A percentile compares a stretch with the other conserved stretches of the same genome.
phyloP scores from a whole-genome alignment of 2,888 invertebrate genomes.

The Eurytoma californica region DNA sequence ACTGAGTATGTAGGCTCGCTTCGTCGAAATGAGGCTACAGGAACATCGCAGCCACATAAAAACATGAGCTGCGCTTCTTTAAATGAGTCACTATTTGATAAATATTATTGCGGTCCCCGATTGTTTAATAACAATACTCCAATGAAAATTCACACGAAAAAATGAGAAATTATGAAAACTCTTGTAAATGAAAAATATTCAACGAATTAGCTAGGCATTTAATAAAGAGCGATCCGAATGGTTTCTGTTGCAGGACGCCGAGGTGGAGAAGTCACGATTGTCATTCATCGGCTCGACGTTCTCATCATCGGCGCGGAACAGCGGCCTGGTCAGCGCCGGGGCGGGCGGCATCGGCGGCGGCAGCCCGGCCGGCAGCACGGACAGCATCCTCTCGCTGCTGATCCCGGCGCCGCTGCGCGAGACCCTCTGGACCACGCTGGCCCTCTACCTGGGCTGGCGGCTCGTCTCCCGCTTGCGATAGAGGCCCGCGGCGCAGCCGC shows the following conservation, averaged over 20 bases:
- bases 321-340: slow-evolving; percentile 31
- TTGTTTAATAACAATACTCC: not conserved
- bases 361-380: slow-evolving; percentile 67
- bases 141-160: not conserved
- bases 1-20: not conserved
- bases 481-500: slow-evolving; percentile 55
- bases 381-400: slow-evolving; percentile 69
- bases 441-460: slow-evolving; percentile 73
- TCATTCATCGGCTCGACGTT: slow-evolving; percentile 67
- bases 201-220: too few species aligned
- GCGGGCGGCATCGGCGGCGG: slow-evolving; percentile 23
- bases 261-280: slow-evolving; percentile 70
- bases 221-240: not conserved
- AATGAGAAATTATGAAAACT: too few species aligned
- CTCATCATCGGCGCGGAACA: slow-evolving; percentile 53
- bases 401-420: slow-evolving; percentile 73
- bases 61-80: too few species aligned
- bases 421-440: slow-evolving; percentile 73
- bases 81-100: too few species aligned
- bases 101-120: not conserved
- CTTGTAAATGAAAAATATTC: too few species aligned
- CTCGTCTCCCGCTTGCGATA: slow-evolving; percentile 73
- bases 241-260: slow-evolving; percentile 70
- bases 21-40: slow-evolving; percentile 24
- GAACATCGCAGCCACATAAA: not conserved